Evolutionary conservation across 1,140 invertebrate genomes (phyloP).

Genomic region (Drosophila setifemur): DNA sequence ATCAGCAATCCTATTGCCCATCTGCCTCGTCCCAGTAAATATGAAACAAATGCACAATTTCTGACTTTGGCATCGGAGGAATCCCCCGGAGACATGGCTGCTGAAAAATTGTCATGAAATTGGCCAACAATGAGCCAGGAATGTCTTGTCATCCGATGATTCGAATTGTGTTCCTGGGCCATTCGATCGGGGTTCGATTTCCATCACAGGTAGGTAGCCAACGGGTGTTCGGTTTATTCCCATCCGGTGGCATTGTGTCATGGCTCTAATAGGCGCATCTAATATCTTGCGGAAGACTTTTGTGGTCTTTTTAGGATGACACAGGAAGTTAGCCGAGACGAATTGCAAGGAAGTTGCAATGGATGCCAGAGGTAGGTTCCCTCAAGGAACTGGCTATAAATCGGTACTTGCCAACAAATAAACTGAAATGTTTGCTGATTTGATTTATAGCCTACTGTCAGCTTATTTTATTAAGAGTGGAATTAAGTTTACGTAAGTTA

Average conservation of each 20-base stretch:
- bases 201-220: constrained; percentile 50
- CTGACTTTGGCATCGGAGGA: constrained; percentile 37
- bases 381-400: not conserved
- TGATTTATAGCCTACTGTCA: constrained; percentile 26
- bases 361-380: not conserved
- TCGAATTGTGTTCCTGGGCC: constrained; percentile 41
- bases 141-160: constrained; percentile 58
- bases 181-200: constrained; percentile 23
- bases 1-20: constrained; percentile 71
- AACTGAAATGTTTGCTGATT: not conserved
- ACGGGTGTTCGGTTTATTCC: constrained; percentile 5
- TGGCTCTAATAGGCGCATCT: constrained; percentile 53
- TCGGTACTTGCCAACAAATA: not conserved
- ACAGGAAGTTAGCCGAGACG: constrained; percentile 58
- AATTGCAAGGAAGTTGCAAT: constrained; percentile 8
- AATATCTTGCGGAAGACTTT: constrained; percentile 70
- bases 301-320: constrained; percentile 28
- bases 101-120: constrained; percentile 78
- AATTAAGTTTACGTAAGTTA: too few species aligned
- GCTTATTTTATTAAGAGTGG: too few species aligned
- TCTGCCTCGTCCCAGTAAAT: constrained; percentile 63
- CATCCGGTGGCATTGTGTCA: constrained; percentile 53
- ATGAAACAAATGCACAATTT: constrained; percentile 68
- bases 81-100: constrained; percentile 41
- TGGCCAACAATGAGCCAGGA: constrained; percentile 68